A percentile compares a stretch with the other conserved stretches of the same genome.
Evolutionary conservation across 2,888 invertebrate species (phyloP).

Genomic region (Anaspis maculata): DNA sequence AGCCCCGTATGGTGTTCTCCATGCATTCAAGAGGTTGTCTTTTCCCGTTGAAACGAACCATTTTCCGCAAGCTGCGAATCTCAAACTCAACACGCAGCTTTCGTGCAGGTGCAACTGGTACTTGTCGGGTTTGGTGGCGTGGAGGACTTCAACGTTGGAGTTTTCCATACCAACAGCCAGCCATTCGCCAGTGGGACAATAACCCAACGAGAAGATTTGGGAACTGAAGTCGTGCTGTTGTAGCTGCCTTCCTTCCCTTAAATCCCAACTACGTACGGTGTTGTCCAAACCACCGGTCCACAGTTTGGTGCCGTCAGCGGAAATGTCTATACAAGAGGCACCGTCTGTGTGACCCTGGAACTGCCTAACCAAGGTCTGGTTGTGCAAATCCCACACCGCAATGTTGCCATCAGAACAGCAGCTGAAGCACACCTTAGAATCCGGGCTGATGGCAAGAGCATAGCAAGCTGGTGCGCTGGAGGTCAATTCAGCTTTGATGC

Average conservation of each 20-base stretch:
- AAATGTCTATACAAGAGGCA: constrained; percentile 92
- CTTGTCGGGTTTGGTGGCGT: constrained; percentile 84
- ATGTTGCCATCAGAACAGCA: constrained; percentile 97
- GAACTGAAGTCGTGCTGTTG: constrained; percentile 91
- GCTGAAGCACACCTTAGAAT: constrained; percentile 94
- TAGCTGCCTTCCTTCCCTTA: constrained; percentile 82
- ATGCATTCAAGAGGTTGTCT: constrained; percentile 88
- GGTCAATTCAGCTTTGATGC: constrained; percentile 88
- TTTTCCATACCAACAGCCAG: constrained; percentile 96
- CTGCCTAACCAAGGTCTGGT: constrained; percentile 81
- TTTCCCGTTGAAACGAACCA: constrained; percentile 96
- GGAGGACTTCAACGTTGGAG: constrained; percentile 87
- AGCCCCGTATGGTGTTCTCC: constrained; percentile 92
- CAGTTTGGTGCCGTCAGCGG: constrained; percentile 83
- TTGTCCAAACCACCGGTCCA: constrained; percentile 96
- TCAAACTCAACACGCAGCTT: constrained; percentile 86
- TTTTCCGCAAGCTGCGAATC: constrained; percentile 89
- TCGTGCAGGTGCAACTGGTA: constrained; percentile 94
- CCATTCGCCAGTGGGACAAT: constrained; percentile 94
- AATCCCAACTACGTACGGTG: constrained; percentile 86
- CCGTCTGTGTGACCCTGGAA: constrained; percentile 91
- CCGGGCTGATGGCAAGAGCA: constrained; percentile 92
- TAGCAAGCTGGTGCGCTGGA: constrained; percentile 94
- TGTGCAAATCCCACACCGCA: constrained; percentile 95
- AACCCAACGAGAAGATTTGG: constrained; percentile 85